Conservation (phyloP, 2,888 invertebrate species). For the Nomada hirtipes region DNA sequence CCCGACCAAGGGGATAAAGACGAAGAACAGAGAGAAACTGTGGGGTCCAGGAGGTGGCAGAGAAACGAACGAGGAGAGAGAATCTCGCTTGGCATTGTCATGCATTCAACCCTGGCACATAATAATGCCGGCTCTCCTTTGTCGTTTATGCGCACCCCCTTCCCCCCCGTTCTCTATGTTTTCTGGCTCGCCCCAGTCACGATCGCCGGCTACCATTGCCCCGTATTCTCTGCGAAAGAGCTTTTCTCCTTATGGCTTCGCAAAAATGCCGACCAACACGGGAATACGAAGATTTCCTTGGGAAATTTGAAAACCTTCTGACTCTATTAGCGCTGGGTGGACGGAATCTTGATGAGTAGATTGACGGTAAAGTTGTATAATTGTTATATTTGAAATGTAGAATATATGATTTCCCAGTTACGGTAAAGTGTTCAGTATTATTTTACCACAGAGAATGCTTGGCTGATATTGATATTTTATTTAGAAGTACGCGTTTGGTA, state of each 20-base stretch:
- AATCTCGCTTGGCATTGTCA: conserved; percentile 75
- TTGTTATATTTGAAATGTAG: too few relatives aligned
- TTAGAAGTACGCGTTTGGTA: too few relatives aligned
- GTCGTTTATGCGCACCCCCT: conserved; percentile 72
- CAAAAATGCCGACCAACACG: conserved; percentile 3
- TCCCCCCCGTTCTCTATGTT: conserved; percentile 30
- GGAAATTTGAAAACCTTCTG: background rate
- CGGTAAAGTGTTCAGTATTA: too few relatives aligned
- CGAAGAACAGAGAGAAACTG: conserved; percentile 52
- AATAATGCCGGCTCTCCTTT: conserved; percentile 76
- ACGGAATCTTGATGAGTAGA: background rate
- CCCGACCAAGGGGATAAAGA: conserved; percentile 56
- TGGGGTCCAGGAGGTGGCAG: background rate
- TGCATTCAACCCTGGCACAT: conserved; percentile 74
- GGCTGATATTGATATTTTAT: too few relatives aligned
- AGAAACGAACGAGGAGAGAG: conserved; percentile 46
- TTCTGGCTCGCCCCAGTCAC: conserved; percentile 66
- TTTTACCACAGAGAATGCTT: too few relatives aligned
- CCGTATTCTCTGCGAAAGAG: conserved; percentile 45
- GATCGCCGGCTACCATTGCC: conserved; percentile 57
- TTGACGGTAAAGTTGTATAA: too few relatives aligned
- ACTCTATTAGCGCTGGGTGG: background rate
- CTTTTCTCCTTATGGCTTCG: conserved; percentile 41
- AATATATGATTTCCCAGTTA: too few relatives aligned
- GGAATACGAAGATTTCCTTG: conserved; percentile 18